Percentiles rank a stretch among this genome's conserved stretches.
phyloP scores from a whole-genome alignment of 2,113 vertebrate species.

The Percopsis transmontana region DNA sequence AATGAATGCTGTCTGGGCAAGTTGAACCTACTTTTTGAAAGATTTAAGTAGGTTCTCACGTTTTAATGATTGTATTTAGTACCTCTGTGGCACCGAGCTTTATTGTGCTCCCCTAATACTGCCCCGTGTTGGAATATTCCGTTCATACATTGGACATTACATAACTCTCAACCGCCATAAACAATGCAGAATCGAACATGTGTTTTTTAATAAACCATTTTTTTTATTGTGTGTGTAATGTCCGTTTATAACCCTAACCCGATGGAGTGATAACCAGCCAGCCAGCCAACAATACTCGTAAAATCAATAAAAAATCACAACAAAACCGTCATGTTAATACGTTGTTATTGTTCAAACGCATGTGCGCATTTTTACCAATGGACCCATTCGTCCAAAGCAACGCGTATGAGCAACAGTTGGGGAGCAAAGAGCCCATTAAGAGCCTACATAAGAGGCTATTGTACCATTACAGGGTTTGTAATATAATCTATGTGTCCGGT shows the following conservation, averaged over 20 bases:
- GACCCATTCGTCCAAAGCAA: neutral
- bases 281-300: no score
- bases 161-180: constrained; percentile 61
- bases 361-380: neutral
- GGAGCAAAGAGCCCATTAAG: neutral
- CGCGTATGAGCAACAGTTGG: no score
- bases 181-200: constrained; percentile 41
- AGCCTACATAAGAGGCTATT: neutral
- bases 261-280: no score
- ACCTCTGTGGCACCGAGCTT: neutral
- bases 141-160: constrained; percentile 49
- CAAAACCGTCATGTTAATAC: neutral
- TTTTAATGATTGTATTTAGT: fast-evolving
- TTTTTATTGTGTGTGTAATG: neutral
- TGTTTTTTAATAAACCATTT: neutral
- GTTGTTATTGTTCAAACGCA: neutral
- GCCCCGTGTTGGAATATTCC: constrained; percentile 22
- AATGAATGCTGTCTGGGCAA: neutral
- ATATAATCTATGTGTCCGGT: neutral
- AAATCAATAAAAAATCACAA: neutral
- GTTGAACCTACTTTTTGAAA: neutral
- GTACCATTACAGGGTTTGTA: no score
- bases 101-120: neutral
- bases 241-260: neutral
- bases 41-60: fast-evolving